Base-by-base conservation (phyloP, 2,797 vertebrate genomes). In the Hypotaenidia philippensis region DNA sequence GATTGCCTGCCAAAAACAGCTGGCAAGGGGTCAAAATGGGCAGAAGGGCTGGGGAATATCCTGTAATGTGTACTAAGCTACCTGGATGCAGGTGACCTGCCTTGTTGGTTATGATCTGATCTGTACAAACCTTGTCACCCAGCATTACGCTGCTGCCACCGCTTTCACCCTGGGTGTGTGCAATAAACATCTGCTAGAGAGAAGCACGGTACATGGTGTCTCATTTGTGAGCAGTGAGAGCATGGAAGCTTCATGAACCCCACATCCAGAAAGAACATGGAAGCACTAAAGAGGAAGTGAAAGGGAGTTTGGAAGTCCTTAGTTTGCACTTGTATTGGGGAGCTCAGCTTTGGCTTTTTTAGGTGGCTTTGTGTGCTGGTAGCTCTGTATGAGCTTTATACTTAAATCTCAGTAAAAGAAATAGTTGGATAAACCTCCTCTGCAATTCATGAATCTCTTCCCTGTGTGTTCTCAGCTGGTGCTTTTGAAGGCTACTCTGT, bases 371-470 rank as follows among this genome's bases (percentile, higher is more conserved):
- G 41, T 72, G 79, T 27, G 22, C 64, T 71, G 68, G 41, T 80
- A 55, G 60, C 75, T 91, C 71, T 72, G n/a, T 25, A 9, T 0
- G 6, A 88, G 79, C 76, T 2, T 3, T 81, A 0, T 21, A 20
- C 50, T 69, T 27, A 83, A 81, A 79, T 66, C 72, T 89, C 65
- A 80, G 77, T 90, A 12, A 65, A 87, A 87, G 77, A 87, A 94
- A 90, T 76, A 52, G 41, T 32, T 70, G 14, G 59, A 18, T 55
- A 83, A 96, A 79, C 59, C 32, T 88, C 63, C 60, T 94, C 79
- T 96, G 93, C 94, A 95, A 79, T 95, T 95, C 74, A 53, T 81
- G 72, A 93, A 32, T 63, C 84, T 91, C 50, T 64, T 88, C 79
- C 49, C 1, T 74, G 82, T 75, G 83, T 92, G 79, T 94, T 85